Conservation (phyloP, 92 coral and sea anemone genomes). For the Zoanthus solanderi region DNA sequence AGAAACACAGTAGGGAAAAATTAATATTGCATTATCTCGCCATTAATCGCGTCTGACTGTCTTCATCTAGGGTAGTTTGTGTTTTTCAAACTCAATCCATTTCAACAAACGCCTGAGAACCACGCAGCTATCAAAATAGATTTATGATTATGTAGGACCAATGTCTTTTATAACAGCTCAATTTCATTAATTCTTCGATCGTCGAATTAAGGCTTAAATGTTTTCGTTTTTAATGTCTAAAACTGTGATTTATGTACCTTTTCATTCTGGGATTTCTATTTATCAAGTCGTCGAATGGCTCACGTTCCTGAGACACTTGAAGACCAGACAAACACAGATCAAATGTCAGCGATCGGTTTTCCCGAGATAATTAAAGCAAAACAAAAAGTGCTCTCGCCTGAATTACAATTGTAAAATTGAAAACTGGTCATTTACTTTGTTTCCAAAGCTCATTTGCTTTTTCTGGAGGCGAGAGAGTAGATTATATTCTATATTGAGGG, state of each 20-base stretch:
- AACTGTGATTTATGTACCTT: neutral
- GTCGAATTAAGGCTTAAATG: neutral
- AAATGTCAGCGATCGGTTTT: constrained; percentile 31
- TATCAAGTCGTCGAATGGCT: constrained; percentile 14
- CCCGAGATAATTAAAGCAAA: constrained; percentile 39
- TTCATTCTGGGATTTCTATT: constrained; percentile 30
- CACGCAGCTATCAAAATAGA: constrained; percentile 49
- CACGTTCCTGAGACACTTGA: constrained; percentile 27
- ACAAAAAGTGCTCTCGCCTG: constrained; percentile 14
- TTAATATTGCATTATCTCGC: constrained; percentile 62
- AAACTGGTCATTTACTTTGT: neutral
- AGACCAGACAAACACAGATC: constrained; percentile 31
- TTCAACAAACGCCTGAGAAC: constrained; percentile 46
- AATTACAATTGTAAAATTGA: neutral
- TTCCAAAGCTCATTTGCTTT: neutral
- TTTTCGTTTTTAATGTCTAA: neutral
- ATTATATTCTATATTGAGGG: neutral
- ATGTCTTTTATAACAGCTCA: constrained; percentile 28
- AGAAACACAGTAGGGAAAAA: constrained; percentile 41
- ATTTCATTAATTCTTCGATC: neutral
- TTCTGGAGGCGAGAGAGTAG: neutral
- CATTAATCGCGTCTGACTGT: constrained; percentile 42
- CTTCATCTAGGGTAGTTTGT: constrained; percentile 31
- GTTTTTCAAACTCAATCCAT: constrained; percentile 42
- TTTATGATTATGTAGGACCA: neutral